Percentiles rank a stretch among this genome's conserved stretches.
Conservation (phyloP, 2,888 invertebrate genomes). For the Erebia ligea region DNA sequence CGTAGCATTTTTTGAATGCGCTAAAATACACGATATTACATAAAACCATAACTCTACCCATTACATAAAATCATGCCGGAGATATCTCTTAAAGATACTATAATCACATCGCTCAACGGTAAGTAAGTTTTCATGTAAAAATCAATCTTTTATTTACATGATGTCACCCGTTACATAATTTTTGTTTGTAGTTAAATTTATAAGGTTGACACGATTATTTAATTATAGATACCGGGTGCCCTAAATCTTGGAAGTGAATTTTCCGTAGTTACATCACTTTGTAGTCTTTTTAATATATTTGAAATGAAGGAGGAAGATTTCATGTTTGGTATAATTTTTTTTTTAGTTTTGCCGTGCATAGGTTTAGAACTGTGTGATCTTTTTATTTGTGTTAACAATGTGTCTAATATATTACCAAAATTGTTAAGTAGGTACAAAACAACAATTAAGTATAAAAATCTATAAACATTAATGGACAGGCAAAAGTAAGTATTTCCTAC, state of each 20-base stretch:
- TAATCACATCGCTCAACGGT: constrained; percentile 71
- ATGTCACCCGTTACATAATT: constrained; percentile 70
- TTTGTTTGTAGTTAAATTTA: constrained; percentile 59
- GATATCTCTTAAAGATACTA: constrained; percentile 65
- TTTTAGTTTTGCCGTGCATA: constrained; percentile 23
- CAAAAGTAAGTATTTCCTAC: too few relatives aligned
- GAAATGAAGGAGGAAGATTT: constrained; percentile 47
- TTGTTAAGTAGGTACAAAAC: not conserved
- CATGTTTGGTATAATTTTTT: constrained; percentile 46
- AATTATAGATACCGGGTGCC: constrained; percentile 72
- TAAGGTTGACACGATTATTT: constrained; percentile 69
- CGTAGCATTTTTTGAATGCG: constrained; percentile 21
- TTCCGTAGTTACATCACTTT: constrained; percentile 53
- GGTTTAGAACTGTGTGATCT: not conserved
- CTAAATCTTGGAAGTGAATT: constrained; percentile 52
- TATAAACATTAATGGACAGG: not conserved
- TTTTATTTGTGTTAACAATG: constrained; percentile 16
- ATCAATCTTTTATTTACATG: constrained; percentile 42
- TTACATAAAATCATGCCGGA: constrained; percentile 61
- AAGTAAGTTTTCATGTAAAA: constrained; percentile 41
- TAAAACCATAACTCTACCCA: not conserved
- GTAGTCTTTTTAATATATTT: constrained; percentile 1
- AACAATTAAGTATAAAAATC: not conserved
- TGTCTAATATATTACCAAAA: constrained; percentile 6
- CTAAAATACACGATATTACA: constrained; percentile 15